A percentile compares a stretch with the other conserved stretches of the same genome.
Conservation (phyloP, 2,888 invertebrate genomes). For the Ethmia dodecea region DNA sequence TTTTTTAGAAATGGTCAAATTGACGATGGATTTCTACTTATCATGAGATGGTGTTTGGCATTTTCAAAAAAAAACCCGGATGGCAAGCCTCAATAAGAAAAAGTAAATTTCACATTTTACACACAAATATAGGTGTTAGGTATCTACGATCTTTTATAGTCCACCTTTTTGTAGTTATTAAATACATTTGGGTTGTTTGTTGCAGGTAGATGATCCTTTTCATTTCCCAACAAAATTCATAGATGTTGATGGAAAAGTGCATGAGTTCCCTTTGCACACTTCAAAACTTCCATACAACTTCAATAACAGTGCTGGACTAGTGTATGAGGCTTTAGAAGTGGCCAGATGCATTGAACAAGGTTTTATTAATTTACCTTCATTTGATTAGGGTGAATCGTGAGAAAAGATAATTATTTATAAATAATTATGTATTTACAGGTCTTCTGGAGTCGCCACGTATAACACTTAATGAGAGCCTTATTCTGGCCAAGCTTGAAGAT, state of each 20-base stretch:
- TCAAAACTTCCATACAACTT: slow-evolving; percentile 76
- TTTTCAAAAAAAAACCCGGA: too few relatives aligned
- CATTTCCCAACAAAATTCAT: slow-evolving; percentile 82
- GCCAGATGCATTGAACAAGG: slow-evolving; percentile 80
- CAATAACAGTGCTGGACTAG: slow-evolving; percentile 82
- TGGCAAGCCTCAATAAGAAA: too few relatives aligned
- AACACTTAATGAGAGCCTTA: slow-evolving; percentile 80
- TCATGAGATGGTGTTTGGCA: too few relatives aligned
- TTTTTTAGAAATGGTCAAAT: too few relatives aligned
- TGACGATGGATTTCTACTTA: too few relatives aligned
- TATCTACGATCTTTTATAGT: too few relatives aligned
- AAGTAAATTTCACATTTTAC: too few relatives aligned
- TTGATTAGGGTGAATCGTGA: background rate
- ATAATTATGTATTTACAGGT: slow-evolving; percentile 48
- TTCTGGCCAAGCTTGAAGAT: slow-evolving; percentile 84
- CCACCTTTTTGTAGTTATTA: background rate
- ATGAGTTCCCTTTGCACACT: slow-evolving; percentile 78
- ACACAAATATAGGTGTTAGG: too few relatives aligned
- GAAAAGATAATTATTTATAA: background rate
- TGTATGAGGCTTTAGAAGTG: slow-evolving; percentile 86
- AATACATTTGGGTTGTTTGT: slow-evolving; percentile 8
- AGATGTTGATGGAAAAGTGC: slow-evolving; percentile 72
- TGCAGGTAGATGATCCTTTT: slow-evolving; percentile 73
- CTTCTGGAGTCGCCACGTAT: slow-evolving; percentile 81
- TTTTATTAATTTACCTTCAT: slow-evolving; percentile 19